Percentiles rank a stretch among this genome's conserved stretches.
phyloP scores from a whole-genome alignment of 2,888 invertebrate species.

The Criorhina ranunculi region DNA sequence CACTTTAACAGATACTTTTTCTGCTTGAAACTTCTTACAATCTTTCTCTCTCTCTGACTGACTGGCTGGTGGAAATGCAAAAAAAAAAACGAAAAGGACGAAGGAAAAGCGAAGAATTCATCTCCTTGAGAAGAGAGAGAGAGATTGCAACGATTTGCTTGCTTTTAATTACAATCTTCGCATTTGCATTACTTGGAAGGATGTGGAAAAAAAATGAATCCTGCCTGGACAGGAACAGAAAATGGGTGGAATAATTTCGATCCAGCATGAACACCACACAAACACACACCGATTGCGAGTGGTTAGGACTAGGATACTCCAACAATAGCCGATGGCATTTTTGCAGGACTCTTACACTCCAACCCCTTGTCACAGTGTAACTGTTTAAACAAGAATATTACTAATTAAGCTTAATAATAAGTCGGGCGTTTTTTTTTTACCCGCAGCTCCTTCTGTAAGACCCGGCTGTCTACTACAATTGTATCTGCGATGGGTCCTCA shows the following conservation, averaged over 20 bases:
- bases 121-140: constrained; percentile 49
- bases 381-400: constrained; percentile 76
- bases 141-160: constrained; percentile 74
- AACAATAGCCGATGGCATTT: constrained; percentile 63
- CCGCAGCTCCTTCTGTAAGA: constrained; percentile 55
- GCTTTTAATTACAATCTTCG: constrained; percentile 76
- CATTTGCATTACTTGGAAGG: constrained; percentile 63
- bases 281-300: constrained; percentile 41
- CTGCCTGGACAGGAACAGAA: constrained; percentile 43
- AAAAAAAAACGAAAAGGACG: background rate
- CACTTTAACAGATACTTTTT: constrained; percentile 76
- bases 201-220: constrained; percentile 51
- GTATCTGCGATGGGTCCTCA: constrained; percentile 57
- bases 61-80: constrained; percentile 9
- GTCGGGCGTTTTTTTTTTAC: constrained; percentile 54
- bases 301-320: constrained; percentile 54
- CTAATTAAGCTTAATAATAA: constrained; percentile 77
- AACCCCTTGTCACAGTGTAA: constrained; percentile 39
- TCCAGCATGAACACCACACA: constrained; percentile 21
- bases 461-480: constrained; percentile 72
- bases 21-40: constrained; percentile 71
- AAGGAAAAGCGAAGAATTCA: constrained; percentile 34
- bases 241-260: constrained; percentile 73
- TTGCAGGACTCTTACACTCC: constrained; percentile 14
- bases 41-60: constrained; percentile 22